Evolutionary conservation across 2,113 vertebrate species (phyloP).

Genomic region (Dasyurus viverrinus): DNA sequence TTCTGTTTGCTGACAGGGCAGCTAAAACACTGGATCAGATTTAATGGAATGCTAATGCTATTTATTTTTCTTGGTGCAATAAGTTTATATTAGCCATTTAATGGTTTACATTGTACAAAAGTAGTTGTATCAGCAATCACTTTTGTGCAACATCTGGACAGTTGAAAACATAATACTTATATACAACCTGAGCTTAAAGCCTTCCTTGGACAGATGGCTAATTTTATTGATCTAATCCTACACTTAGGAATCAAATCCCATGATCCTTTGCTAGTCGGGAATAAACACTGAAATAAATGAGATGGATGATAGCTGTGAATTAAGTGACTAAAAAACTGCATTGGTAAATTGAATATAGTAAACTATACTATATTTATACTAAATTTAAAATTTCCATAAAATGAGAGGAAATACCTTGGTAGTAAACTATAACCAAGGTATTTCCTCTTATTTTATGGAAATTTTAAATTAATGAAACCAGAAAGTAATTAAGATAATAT

Average conservation of each 20-base stretch:
- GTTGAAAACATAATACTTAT: conserved; percentile 83
- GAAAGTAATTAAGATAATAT: conserved; percentile 19
- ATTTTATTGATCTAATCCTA: conserved; percentile 84
- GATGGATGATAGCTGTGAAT: conserved; percentile 69
- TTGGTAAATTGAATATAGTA: neutral
- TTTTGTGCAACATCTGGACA: conserved; percentile 64
- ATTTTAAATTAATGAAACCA: conserved; percentile 25
- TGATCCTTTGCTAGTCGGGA: conserved; percentile 81
- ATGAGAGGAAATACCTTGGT: too few relatives aligned
- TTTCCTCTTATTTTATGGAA: conserved; percentile 24
- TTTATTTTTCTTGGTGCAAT: conserved; percentile 71
- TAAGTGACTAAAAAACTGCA: conserved; percentile 24
- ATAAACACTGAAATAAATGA: conserved; percentile 80
- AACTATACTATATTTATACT: neutral
- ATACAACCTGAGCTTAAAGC: conserved; percentile 82
- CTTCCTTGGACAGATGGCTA: conserved; percentile 86
- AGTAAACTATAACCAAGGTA: too few relatives aligned
- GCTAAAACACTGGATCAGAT: conserved; percentile 60
- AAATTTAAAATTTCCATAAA: too few relatives aligned
- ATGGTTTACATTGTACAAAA: conserved; percentile 52
- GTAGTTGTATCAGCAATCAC: conserved; percentile 64
- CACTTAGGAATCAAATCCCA: conserved; percentile 77
- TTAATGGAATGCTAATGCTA: conserved; percentile 63
- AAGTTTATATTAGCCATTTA: conserved; percentile 73
- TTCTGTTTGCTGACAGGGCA: conserved; percentile 71